Evolutionary conservation across 1,140 invertebrate species (phyloP).

Genomic region (Lordiphosa mommai): DNA sequence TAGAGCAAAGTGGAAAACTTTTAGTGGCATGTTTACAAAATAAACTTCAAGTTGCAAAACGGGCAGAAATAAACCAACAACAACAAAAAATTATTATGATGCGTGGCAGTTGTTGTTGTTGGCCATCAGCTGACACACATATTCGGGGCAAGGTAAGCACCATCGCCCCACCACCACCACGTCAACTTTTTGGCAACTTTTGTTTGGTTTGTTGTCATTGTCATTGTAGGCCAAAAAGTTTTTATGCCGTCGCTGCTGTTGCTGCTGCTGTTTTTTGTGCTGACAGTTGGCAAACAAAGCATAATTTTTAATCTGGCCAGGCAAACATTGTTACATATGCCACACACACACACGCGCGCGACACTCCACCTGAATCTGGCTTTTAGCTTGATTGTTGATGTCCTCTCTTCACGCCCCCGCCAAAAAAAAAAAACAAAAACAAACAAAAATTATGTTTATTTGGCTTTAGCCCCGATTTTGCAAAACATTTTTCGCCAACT

Average conservation of each 20-base stretch:
- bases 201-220: slow-evolving; percentile 72
- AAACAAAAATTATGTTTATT: slow-evolving; percentile 66
- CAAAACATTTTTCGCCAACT: slow-evolving; percentile 52
- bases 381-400: slow-evolving; percentile 74
- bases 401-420: slow-evolving; percentile 14
- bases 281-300: slow-evolving; percentile 77
- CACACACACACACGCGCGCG: slow-evolving; percentile 11
- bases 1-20: slow-evolving; percentile 78
- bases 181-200: slow-evolving; percentile 48
- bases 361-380: slow-evolving; percentile 53
- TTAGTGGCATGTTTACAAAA: slow-evolving; percentile 78
- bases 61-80: slow-evolving; percentile 39
- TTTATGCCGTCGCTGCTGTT: slow-evolving; percentile 28
- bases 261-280: slow-evolving; percentile 50
- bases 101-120: slow-evolving; percentile 19
- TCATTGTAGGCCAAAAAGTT: slow-evolving; percentile 49
- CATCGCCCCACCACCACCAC: slow-evolving; percentile 24
- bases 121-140: slow-evolving; percentile 61
- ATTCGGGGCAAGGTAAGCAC: slow-evolving; percentile 58
- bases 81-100: slow-evolving; percentile 53
- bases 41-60: slow-evolving; percentile 73
- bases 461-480: slow-evolving; percentile 50
- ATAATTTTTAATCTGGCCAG: slow-evolving; percentile 75
- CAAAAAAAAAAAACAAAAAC: slow-evolving; percentile 2
- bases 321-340: slow-evolving; percentile 76